Percentiles rank a stretch among this genome's conserved stretches.
phyloP scores from a whole-genome alignment of 1,140 invertebrate species.

The Conopomorpha cramerella region DNA sequence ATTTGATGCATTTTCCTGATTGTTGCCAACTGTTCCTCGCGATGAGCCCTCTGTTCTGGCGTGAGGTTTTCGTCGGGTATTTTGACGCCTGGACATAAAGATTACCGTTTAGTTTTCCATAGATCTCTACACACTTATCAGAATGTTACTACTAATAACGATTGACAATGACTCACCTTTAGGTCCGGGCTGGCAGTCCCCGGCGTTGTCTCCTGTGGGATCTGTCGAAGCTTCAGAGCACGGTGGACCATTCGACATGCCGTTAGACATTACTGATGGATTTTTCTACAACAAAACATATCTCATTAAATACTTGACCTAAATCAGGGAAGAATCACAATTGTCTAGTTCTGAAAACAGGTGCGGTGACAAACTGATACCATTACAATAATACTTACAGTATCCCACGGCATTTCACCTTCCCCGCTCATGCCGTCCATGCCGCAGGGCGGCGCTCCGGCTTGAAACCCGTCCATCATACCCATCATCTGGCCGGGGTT shows the following conservation, averaged over 20 bases:
- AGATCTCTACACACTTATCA: too few relatives aligned
- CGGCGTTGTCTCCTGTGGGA: slow-evolving; percentile 34
- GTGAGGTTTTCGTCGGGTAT: slow-evolving; percentile 96
- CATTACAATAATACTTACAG: slow-evolving; percentile 52
- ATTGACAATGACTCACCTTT: too few relatives aligned
- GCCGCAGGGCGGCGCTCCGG: slow-evolving; percentile 57
- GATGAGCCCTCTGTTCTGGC: slow-evolving; percentile 90
- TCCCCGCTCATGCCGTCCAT: slow-evolving; percentile 59
- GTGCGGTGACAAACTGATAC: too few relatives aligned
- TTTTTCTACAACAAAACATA: slow-evolving; percentile 33
- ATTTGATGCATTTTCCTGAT: slow-evolving; percentile 92
- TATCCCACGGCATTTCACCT: slow-evolving; percentile 61
- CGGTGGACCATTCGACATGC: slow-evolving; percentile 41
- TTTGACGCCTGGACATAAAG: slow-evolving; percentile 87
- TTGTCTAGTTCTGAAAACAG: not conserved
- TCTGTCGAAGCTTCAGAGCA: slow-evolving; percentile 40
- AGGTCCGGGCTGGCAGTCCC: slow-evolving; percentile 46
- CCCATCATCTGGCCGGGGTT: slow-evolving; percentile 43
- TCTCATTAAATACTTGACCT: not conserved
- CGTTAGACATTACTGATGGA: slow-evolving; percentile 52
- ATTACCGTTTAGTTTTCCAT: too few relatives aligned
- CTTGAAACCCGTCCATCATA: slow-evolving; percentile 58
- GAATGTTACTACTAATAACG: too few relatives aligned
- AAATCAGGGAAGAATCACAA: not conserved
- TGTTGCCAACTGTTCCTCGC: slow-evolving; percentile 90